Conservation (phyloP, 2,113 vertebrate genomes). For the Nibea albiflora region DNA sequence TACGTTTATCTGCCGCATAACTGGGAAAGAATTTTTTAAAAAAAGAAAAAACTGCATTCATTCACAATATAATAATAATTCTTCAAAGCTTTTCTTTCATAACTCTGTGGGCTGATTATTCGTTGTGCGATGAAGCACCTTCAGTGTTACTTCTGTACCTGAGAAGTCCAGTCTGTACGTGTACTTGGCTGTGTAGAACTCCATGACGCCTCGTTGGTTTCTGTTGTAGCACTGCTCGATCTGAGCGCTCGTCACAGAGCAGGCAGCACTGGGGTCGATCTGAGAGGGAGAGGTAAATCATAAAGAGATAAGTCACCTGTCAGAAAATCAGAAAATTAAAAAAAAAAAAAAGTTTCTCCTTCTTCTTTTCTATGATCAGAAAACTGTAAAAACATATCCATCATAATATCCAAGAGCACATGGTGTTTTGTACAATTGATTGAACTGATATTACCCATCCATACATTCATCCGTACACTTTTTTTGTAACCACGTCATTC, state of each 20-base stretch:
- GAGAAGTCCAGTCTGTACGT: slow-evolving; percentile 94
- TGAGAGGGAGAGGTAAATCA: slow-evolving; percentile 71
- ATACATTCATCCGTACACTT: too few relatives aligned
- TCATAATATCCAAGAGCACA: background rate
- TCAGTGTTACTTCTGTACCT: slow-evolving; percentile 74
- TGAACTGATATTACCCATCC: too few relatives aligned
- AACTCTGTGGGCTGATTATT: background rate
- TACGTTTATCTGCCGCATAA: slow-evolving; percentile 94
- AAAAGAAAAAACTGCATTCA: background rate
- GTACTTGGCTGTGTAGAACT: slow-evolving; percentile 95
- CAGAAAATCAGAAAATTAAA: background rate
- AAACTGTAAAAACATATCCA: background rate
- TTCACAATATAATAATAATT: background rate
- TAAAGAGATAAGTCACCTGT: too few relatives aligned
- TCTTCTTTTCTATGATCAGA: background rate
- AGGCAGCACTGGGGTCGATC: slow-evolving; percentile 91
- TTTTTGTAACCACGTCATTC: too few relatives aligned
- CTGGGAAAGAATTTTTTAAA: slow-evolving; percentile 75
- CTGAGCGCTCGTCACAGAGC: slow-evolving; percentile 94
- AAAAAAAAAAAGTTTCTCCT: too few relatives aligned
- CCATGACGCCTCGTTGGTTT: slow-evolving; percentile 90
- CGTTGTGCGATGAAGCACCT: background rate
- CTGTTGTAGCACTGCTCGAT: slow-evolving; percentile 93
- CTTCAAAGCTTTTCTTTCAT: background rate
- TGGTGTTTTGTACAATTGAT: too few relatives aligned